These are phyloP conservation scores for Gymnocheta viridis DNA, from an alignment of 2,888 invertebrate genomes.

Conservation along the genomic window DNA sequence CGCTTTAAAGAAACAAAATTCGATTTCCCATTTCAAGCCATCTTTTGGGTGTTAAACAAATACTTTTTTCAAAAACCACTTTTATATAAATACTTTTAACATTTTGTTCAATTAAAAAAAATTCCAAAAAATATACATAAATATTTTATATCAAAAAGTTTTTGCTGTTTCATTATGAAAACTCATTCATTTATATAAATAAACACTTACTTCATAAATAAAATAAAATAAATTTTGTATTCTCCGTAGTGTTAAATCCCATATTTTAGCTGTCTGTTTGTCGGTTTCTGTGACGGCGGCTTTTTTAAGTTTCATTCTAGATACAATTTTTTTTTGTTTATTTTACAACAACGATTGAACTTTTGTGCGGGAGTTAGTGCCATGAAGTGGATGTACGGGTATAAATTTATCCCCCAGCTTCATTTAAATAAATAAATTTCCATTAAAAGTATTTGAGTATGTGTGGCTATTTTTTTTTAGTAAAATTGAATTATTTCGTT, in stretches of 20 bases:
- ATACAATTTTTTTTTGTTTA: constrained; percentile 11
- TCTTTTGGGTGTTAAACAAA: too few species aligned
- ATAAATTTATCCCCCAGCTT: constrained; percentile 24
- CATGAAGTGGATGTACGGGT: background rate
- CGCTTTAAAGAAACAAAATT: too few species aligned
- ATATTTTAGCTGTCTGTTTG: constrained; percentile 10
- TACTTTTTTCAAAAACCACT: too few species aligned
- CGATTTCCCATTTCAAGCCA: too few species aligned
- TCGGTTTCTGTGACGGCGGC: constrained; percentile 33
- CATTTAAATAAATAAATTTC: constrained; percentile 27
- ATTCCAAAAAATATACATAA: background rate
- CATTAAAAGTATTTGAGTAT: background rate
- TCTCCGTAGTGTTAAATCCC: background rate
- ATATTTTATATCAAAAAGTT: background rate
- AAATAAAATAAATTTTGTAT: background rate
- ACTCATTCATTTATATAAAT: background rate
- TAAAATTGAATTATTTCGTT: constrained; percentile 3
- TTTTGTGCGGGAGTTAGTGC: constrained; percentile 16
- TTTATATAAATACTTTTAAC: background rate
- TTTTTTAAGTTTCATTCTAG: constrained; percentile 6
- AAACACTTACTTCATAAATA: constrained; percentile 5
- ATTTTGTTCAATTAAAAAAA: background rate
- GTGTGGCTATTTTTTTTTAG: background rate
- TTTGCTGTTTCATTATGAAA: background rate
- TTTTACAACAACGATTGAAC: background rate